Evolutionary conservation across 2,113 vertebrate species (phyloP), one percentile per base, ranked within the genome.

Genomic region (Halcyon senegalensis): DNA sequence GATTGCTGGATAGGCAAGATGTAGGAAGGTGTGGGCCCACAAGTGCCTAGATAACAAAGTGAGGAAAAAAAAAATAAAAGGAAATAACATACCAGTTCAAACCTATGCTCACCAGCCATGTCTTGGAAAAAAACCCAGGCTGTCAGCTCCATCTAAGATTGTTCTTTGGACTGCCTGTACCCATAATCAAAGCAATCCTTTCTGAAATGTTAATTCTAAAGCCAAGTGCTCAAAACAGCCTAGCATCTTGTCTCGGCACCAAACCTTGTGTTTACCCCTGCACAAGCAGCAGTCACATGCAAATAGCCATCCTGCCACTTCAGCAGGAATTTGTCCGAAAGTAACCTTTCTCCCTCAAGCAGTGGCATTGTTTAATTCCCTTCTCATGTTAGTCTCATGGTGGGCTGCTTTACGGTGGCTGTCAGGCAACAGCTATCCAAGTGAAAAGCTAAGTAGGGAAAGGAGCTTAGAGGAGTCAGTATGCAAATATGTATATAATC

Each of bases 341-440:
- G 73, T 94, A 96, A 94, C 85, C 76, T 90, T 90, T 93, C 43
- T 89, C 53, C 66, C 78, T 84, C 50, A 92, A 82, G 66, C 66
- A 16, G 16, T 1, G 1, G 35, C 33, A 78, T 82, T 84, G 48
- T 90, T 95, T 88, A 89, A 78, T 63, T 83, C 73, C 8, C 28
- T 87, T 84, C 80, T 81, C 58, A 53, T 64, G 37, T 70, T n/a
- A 67, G 72, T 84, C 46, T 77, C 68, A 39, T 46, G 76, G 63
- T 59, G 72, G 56, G 59, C 58, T 78, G 51, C 69, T 68, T 72
- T 68, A 44, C 2, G 0, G 16, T 60, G 62, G 39, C 66, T 74
- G 35, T 81, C 72, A 90, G 83, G 72, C 67, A 92, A 64, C 39
- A 75, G 33, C 31, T 78, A 28, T 33, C 43, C 30, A 59, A 86